Evolutionary conservation across 2,113 vertebrate genomes (phyloP), one percentile per base, ranked within the genome.

Genomic region (Nothobranchius furzeri): DNA sequence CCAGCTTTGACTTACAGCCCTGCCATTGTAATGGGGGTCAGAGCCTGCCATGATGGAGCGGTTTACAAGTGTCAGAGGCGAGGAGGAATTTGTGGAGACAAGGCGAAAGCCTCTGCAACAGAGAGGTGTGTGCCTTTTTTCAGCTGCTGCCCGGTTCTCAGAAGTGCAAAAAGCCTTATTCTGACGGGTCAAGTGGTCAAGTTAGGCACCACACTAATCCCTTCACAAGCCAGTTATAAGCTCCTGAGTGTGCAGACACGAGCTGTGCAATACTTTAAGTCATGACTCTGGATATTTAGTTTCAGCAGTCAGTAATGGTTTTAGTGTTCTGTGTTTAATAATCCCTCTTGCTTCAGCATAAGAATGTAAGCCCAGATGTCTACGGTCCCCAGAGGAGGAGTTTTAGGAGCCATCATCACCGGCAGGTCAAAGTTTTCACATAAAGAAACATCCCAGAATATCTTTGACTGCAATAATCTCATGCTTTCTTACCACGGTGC

Each of bases 151-250:
- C 30, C 75, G 50, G 65, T 80, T 73, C 45, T 13, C 67, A 70
- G 63, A 50, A 60, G 4, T 70, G 70, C 56, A 40, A 59, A 40
- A 65, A 40, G 68, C 74, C 78, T 85, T 70, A 73, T 76, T 81
- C 66, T 43, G 48, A 70, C 45, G 70, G 89, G 85, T 89, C 73
- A 66, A n/a, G 55, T 56, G 89, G 89, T 91, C 85, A 89, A 79
- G 69, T 84, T 82, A 80, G 85, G 86, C 82, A 78, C 73, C 7
- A 36, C 36, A 68, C 75, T 89, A 90, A 91, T 92, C 89, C 81
- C 49, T 59, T 79, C 74, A 68, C 75, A 87, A 88, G 81, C 85
- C 78, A 79, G 79, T 90, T 88, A 89, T 88, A 76, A 83, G 65
- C 79, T 79, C 69, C 73, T 78, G 79, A 82, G 85, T 86, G 76